Percentiles rank a stretch among this genome's conserved stretches.
phyloP scores from a whole-genome alignment of 1,140 invertebrate species.

The Streblospio benedicti region DNA sequence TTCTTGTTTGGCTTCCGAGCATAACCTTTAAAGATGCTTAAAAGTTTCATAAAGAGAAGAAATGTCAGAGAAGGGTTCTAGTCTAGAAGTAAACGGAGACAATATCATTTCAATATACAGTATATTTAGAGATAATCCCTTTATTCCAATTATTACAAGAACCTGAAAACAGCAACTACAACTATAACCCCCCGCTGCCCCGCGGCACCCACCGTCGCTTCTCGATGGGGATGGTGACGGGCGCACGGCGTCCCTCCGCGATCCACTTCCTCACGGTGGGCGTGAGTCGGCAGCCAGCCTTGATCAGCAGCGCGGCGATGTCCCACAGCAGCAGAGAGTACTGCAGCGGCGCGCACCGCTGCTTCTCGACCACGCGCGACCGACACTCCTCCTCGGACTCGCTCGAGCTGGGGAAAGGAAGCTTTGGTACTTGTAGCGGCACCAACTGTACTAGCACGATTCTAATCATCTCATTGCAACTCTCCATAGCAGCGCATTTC shows the following conservation, averaged over 20 bases:
- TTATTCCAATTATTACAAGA: too few species aligned
- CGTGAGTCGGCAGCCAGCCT: constrained; percentile 15
- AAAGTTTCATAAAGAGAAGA: too few species aligned
- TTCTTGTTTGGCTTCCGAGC: too few species aligned
- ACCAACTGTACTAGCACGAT: neutral
- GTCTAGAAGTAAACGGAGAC: too few species aligned
- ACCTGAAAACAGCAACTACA: too few species aligned
- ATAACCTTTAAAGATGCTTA: too few species aligned
- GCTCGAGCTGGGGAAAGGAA: constrained; percentile 13
- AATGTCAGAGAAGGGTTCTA: too few species aligned
- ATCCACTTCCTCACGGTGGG: constrained; percentile 13
- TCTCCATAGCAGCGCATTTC: too few species aligned
- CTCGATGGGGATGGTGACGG: constrained; percentile 9
- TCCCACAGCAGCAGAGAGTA: constrained; percentile 16
- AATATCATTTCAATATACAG: too few species aligned
- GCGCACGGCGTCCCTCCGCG: constrained; percentile 3
- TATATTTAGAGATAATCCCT: too few species aligned
- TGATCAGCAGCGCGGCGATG: constrained; percentile 19
- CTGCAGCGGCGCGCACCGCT: constrained; percentile 13
- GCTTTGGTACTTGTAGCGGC: neutral
- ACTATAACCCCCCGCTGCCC: neutral
- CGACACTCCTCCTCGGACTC: constrained; percentile 16
- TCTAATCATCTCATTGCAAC: too few species aligned
- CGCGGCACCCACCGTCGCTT: neutral
- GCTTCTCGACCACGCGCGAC: constrained; percentile 11